These are phyloP conservation scores for Lagenorhynchus albirostris DNA, from an alignment of 2,113 vertebrate species.

Conservation along the genomic window DNA sequence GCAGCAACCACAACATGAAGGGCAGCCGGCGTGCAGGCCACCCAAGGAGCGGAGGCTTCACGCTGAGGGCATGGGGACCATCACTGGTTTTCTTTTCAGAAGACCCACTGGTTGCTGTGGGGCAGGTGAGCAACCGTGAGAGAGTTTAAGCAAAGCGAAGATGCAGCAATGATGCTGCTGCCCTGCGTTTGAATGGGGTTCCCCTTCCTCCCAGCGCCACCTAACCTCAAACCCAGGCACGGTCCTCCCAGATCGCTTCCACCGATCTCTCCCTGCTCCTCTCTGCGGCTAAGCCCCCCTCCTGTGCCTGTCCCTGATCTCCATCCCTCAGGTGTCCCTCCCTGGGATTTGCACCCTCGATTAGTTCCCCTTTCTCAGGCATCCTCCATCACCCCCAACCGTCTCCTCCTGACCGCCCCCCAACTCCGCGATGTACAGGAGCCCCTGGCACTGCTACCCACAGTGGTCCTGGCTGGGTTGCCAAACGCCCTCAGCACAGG, in stretches of 20 bases:
- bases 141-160: not conserved
- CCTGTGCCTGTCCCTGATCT: not conserved
- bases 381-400: not conserved
- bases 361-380: not conserved
- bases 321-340: not conserved
- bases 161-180: rapidly evolving
- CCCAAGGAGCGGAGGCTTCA: not conserved
- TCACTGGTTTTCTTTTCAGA: not conserved
- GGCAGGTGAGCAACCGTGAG: not conserved
- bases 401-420: not conserved
- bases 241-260: not conserved
- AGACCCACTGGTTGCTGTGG: not conserved
- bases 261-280: rapidly evolving
- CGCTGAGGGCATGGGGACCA: not conserved
- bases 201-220: not conserved
- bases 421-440: too few relatives aligned
- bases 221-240: not conserved
- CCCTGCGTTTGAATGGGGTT: too few relatives aligned
- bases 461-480: not conserved
- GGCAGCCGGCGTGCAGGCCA: too few relatives aligned
- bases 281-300: not conserved
- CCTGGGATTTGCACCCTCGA: not conserved
- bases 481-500: not conserved
- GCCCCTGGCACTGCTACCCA: not conserved
- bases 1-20: not conserved